Percentiles rank a stretch among this genome's conserved stretches.
Evolutionary conservation across 1,140 invertebrate genomes (phyloP).

Genomic region (Saxidomus purpurata): DNA sequence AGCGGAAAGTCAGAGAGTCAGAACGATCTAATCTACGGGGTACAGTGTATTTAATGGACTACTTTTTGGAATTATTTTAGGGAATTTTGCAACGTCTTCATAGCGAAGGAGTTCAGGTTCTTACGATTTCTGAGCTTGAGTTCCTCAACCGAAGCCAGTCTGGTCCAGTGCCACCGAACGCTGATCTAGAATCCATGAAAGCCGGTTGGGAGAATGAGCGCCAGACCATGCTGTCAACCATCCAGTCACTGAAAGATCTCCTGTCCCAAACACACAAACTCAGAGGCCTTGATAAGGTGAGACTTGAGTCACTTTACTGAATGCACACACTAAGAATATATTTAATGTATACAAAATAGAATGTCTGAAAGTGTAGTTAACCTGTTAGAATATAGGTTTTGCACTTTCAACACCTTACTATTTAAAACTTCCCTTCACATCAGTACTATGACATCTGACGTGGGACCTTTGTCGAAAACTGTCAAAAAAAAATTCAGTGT

Average conservation of each 20-base stretch:
- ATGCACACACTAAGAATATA: background rate
- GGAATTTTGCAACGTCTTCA: constrained; percentile 79
- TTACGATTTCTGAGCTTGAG: constrained; percentile 82
- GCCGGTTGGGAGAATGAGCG: constrained; percentile 80
- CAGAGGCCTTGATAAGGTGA: constrained; percentile 73
- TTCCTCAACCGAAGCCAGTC: constrained; percentile 77
- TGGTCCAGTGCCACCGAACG: constrained; percentile 58
- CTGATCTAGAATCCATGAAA: constrained; percentile 69
- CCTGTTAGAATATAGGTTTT: too few species aligned
- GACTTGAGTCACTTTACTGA: background rate
- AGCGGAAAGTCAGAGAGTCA: too few species aligned
- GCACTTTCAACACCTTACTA: too few species aligned
- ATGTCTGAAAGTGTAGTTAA: too few species aligned
- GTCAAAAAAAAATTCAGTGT: too few species aligned
- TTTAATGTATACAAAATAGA: background rate
- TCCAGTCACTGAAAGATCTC: constrained; percentile 81
- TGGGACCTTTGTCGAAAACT: too few species aligned
- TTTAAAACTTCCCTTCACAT: too few species aligned
- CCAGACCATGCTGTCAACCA: constrained; percentile 75
- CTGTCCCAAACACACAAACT: constrained; percentile 76
- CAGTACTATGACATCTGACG: too few species aligned
- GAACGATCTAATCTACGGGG: too few species aligned
- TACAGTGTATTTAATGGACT: too few species aligned
- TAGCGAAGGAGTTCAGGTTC: constrained; percentile 77
- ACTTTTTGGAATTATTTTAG: too few species aligned